These are phyloP conservation scores for Leptodirus hochenwartii DNA, from an alignment of 2,888 invertebrate species.

Conservation along the genomic window DNA sequence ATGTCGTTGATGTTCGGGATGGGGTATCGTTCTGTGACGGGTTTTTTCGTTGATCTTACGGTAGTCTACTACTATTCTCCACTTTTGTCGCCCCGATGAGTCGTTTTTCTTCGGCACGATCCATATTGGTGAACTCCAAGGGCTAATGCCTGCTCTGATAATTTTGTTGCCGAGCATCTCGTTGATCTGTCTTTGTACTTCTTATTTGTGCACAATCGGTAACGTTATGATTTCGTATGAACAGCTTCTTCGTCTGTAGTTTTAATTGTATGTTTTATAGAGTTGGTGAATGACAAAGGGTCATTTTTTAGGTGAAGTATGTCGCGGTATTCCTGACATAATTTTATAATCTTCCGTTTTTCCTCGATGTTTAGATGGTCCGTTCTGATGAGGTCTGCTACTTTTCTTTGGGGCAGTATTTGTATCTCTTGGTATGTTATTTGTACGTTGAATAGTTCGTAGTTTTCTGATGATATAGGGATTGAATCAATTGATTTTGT, in stretches of 20 bases:
- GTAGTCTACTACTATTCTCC: neutral
- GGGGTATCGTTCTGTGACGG: neutral
- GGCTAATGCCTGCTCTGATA: neutral
- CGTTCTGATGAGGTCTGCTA: neutral
- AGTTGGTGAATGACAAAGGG: neutral
- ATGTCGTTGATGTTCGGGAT: neutral
- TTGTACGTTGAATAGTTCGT: too few relatives aligned
- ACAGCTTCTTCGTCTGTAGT: constrained; percentile 1
- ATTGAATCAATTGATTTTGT: too few relatives aligned
- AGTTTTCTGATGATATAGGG: too few relatives aligned
- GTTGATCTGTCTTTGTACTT: too few relatives aligned
- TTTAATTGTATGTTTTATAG: neutral
- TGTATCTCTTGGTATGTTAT: too few relatives aligned
- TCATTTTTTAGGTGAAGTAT: constrained; percentile 1
- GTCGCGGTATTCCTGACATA: constrained; percentile 1
- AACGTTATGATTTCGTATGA: constrained; percentile 1
- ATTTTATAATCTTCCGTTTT: too few relatives aligned
- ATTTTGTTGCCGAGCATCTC: neutral
- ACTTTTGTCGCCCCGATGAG: neutral
- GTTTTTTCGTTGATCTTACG: constrained; percentile 1
- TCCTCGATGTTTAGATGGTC: constrained; percentile 1
- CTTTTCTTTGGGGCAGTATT: neutral
- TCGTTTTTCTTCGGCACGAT: neutral
- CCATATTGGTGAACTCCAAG: neutral
- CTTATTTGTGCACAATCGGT: constrained; percentile 1